Conservation (phyloP, 2,797 vertebrate genomes). For the Crenichthys baileyi region DNA sequence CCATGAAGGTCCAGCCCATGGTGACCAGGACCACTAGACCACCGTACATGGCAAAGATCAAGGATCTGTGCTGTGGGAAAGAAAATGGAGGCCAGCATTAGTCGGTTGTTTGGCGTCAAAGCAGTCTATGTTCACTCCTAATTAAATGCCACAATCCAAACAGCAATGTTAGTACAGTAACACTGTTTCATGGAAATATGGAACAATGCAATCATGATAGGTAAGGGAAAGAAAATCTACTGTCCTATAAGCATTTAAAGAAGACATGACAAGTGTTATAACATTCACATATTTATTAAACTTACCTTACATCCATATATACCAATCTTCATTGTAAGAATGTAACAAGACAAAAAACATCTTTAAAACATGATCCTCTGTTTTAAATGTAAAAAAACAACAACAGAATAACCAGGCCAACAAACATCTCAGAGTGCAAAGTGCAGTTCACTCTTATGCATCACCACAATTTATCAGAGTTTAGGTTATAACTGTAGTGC, state of each 20-base stretch:
- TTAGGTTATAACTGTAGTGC: conserved; percentile 13
- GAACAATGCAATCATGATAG: not conserved
- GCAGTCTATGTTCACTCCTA: not conserved
- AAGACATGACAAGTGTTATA: conserved; percentile 36
- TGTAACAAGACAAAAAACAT: conserved; percentile 72
- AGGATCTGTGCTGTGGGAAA: conserved; percentile 89
- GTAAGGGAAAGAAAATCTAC: not conserved
- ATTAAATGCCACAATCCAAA: conserved; percentile 18
- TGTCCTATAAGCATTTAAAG: conserved; percentile 14
- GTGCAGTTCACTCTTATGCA: conserved; percentile 42
- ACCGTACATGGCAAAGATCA: conserved; percentile 90
- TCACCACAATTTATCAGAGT: conserved; percentile 6
- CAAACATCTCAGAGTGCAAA: not conserved
- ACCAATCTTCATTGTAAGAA: conserved; percentile 80
- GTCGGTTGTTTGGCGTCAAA: not conserved
- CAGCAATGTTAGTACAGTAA: conserved; percentile 23
- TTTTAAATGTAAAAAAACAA: conserved; percentile 56
- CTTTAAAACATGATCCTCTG: conserved; percentile 62
- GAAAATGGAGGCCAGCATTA: conserved; percentile 46
- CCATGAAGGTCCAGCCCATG: conserved; percentile 91
- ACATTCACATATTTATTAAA: conserved; percentile 51
- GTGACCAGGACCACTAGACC: conserved; percentile 85
- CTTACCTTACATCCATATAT: conserved; percentile 83
- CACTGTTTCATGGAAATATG: not conserved
- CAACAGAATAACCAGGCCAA: not conserved